phyloP scores from a whole-genome alignment of 2,888 invertebrate genomes.

The Eupsilia transversa region DNA sequence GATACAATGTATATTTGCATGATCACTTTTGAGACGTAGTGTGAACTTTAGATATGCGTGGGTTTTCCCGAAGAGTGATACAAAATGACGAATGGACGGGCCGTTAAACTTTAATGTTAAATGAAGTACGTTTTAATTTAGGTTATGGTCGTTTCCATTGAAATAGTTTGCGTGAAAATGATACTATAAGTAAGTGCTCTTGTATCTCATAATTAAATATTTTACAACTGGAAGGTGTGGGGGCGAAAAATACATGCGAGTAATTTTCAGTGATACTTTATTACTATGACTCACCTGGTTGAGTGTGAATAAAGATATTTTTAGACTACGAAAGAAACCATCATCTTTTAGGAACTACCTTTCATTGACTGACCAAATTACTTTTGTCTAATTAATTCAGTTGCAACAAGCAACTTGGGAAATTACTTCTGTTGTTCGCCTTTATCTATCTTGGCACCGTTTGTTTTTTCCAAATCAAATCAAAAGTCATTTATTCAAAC shows the following conservation, averaged over 20 bases:
- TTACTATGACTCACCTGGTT: conserved; percentile 13
- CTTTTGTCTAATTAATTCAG: background rate
- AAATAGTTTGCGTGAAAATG: conserved; percentile 48
- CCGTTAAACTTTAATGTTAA: conserved; percentile 48
- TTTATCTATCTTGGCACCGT: no score
- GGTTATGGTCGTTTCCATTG: conserved; percentile 58
- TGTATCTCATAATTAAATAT: conserved; percentile 24
- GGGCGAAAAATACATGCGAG: background rate
- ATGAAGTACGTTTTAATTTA: conserved; percentile 64
- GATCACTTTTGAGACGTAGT: background rate
- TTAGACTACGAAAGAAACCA: background rate
- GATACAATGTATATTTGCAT: conserved; percentile 17
- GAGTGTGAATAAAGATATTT: background rate
- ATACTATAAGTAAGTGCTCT: conserved; percentile 15
- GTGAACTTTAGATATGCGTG: conserved; percentile 32
- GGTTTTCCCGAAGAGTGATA: conserved; percentile 46
- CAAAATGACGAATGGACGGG: conserved; percentile 50
- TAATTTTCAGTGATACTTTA: conserved; percentile 5
- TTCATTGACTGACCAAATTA: background rate
- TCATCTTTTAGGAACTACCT: background rate
- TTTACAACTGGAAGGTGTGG: conserved; percentile 29
- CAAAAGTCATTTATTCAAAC: no score
- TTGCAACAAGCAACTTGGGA: no score
- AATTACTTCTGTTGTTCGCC: background rate
- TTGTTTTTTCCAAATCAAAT: no score